Evolutionary conservation across 2,113 vertebrate genomes (phyloP), one percentile per base, ranked within the genome.

Genomic region (Sebastes fasciatus): DNA sequence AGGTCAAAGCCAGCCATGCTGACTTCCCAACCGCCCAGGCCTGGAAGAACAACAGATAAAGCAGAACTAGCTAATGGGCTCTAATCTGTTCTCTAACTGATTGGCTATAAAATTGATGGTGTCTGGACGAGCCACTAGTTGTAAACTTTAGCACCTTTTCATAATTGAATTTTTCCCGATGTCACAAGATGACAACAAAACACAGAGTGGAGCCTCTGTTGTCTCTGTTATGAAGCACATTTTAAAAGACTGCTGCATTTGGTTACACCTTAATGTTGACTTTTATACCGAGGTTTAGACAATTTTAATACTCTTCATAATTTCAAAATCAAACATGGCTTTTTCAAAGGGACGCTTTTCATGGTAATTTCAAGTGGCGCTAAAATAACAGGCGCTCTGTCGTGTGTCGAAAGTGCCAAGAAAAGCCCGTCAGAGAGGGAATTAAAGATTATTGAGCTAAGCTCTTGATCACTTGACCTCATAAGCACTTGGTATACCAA

Each of bases 381-480:
- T 70, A 21, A 82, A 92, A 87, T 82, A 87, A 80, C 76, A 58
- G 48, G 10, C 72, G 26, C 63, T 74, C 58, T 49, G 58, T 65
- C 19, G 3, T 58, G 74, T 57, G 78, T 23, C 76, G 21, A 84
- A 90, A 79, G 77, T 88, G 87, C 86, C 87, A 88, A 90, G 83
- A 90, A 90, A 90, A 83, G 48, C 78, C 85, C 80, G 87, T 89
- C 89, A 86, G 82, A 91, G 78, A 73, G 55, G 69, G 89, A 91
- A 91, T 92, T 92, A 91, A 88, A 91, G 93, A 89, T 91, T 92
- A 93, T 74, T 91, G 71, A 88, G 86, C 86, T 92, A 83, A 94
- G 80, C 86, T 74, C 57, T 76, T 77, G 65, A 84, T 86, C 84
- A 74, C 66, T 91, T 92, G 92, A 94, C 90, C 93, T 90, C 72